Evolutionary conservation across 2,888 invertebrate species (phyloP).

Genomic region (Stenchaetothrips biformis): DNA sequence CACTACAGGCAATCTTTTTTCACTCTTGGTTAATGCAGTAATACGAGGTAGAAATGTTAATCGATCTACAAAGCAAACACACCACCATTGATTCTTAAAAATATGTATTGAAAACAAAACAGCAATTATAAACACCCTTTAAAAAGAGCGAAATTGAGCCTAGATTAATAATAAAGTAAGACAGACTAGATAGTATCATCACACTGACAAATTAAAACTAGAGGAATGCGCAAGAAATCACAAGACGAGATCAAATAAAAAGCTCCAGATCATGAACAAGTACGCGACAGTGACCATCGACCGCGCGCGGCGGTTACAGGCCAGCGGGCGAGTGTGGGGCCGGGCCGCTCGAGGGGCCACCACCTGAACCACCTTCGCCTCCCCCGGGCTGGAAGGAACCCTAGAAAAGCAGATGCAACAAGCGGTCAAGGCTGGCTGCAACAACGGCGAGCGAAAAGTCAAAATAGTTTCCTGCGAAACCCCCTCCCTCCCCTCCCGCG

Average conservation of each 20-base stretch:
- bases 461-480: not conserved
- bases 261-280: not conserved
- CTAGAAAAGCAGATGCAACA: not conserved
- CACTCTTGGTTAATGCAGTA: too few relatives aligned
- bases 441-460: not conserved
- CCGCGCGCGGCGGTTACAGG: not conserved
- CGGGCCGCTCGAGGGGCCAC: too few relatives aligned
- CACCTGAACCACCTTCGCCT: too few relatives aligned
- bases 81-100: too few relatives aligned
- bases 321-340: not conserved
- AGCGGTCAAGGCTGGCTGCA: not conserved
- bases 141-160: too few relatives aligned
- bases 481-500: too few relatives aligned
- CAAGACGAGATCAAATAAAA: slow-evolving; percentile 1
- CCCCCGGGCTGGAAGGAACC: not conserved
- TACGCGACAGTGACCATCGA: not conserved
- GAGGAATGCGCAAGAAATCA: too few relatives aligned
- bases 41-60: too few relatives aligned
- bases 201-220: not conserved
- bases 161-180: not conserved
- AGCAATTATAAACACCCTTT: too few relatives aligned
- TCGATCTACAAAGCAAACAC: too few relatives aligned
- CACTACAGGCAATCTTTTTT: too few relatives aligned
- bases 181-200: not conserved
- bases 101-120: too few relatives aligned